Percentiles rank a stretch among this genome's conserved stretches.
phyloP scores from a whole-genome alignment of 2,888 invertebrate species.

The Rosalia funebris region DNA sequence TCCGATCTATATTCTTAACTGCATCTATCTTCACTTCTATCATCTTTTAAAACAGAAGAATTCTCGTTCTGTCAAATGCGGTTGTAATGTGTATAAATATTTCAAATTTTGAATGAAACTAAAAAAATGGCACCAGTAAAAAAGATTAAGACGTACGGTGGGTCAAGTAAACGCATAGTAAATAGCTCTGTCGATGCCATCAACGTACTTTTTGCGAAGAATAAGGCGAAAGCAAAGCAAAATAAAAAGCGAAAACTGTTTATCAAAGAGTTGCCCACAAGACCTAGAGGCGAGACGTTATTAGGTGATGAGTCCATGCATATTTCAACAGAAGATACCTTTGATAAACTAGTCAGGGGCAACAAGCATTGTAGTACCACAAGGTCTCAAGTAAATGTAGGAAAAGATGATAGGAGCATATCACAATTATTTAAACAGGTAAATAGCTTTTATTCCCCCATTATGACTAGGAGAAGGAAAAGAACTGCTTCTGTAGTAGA shows the following conservation, averaged over 20 bases:
- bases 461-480: conserved; percentile 27
- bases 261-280: conserved; percentile 39
- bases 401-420: conserved; percentile 1
- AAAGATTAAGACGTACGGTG: conserved; percentile 32
- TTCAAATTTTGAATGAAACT: conserved; percentile 17
- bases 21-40: too few relatives aligned
- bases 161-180: conserved; percentile 32
- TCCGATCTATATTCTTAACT: too few relatives aligned
- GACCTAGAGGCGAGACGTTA: conserved; percentile 26
- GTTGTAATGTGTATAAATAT: background rate
- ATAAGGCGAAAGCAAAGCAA: conserved; percentile 37
- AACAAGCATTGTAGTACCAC: background rate
- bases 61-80: background rate
- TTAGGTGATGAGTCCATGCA: conserved; percentile 45
- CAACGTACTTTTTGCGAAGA: conserved; percentile 44
- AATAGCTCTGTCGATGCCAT: conserved; percentile 39
- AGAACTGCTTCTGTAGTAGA: conserved; percentile 8
- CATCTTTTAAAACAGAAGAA: too few relatives aligned
- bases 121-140: conserved; percentile 32
- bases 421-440: conserved; percentile 18
- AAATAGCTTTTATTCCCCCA: conserved; percentile 23
- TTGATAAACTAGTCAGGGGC: conserved; percentile 49
- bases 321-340: conserved; percentile 47
- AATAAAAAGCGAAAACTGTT: conserved; percentile 31
- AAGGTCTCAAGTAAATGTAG: background rate